Base-by-base conservation (phyloP, 2,888 invertebrate genomes). In the Syrista parreyssii region DNA sequence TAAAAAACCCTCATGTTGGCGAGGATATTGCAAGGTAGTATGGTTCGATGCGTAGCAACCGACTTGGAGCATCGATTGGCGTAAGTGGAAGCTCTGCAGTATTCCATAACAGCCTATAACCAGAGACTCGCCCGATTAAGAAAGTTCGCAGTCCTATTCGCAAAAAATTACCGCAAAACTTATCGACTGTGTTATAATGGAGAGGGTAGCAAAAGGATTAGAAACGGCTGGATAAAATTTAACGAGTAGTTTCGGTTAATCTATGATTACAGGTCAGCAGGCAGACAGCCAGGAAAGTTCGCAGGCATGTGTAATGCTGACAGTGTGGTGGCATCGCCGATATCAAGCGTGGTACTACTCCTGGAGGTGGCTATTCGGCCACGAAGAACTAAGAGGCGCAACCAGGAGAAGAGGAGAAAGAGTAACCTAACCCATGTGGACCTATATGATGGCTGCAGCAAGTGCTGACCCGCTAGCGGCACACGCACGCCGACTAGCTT, bases 371-470 rank as follows among this genome's bases (percentile, higher is more conserved):
- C 75, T 78, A 75, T 75, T 78, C 34, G 78, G 75, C 33, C 75
- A 75, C 71, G 75, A 78, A 78, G 78, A 78, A 72, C 78, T 12
- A 32, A 55, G 15, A 55, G 40, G 40, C 15, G 23, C 15, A 55
- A 55, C 40, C 40, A 55, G 23, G 40, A 55, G 40, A 55, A 55
- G 40, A 55, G 23, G 40, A 55, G 40, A 9, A 32, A 36, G 73
- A 75, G 68, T 75, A 78, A 78, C 68, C 72, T 78, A 75, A 78
- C 78, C 91, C 89, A 95, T 95, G 95, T 95, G 95, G 95, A 94
- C 95, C 82, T 95, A 95, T 92, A 95, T 95, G 92, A 94, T 95
- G 92, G 95, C 95, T 84, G 94, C 95, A 82, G 94, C 95, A 87
- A 94, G 95, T 89, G 94, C 95, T 91, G 94, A 95, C 92, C 93